Conservation (phyloP, 2,888 invertebrate genomes). For the Drosophila neotestacea region DNA sequence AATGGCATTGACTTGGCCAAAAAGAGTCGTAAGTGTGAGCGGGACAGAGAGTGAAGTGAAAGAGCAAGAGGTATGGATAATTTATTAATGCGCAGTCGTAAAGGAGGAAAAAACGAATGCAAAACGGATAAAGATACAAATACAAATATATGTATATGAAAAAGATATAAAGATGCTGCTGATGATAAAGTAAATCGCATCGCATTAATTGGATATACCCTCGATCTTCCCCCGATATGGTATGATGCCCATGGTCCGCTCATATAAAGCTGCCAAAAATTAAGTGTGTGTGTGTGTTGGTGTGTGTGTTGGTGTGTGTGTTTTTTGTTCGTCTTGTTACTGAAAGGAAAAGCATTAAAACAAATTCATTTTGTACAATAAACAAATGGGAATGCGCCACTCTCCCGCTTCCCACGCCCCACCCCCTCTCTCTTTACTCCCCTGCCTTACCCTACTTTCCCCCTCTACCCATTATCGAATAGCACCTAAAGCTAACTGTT, state of each 20-base stretch:
- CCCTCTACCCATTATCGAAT: no score
- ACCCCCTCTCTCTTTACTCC: conserved; percentile 1
- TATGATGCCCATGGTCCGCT: conserved; percentile 5
- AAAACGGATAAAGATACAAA: conserved; percentile 38
- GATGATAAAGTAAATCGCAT: conserved; percentile 52
- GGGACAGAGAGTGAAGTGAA: background rate
- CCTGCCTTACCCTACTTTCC: background rate
- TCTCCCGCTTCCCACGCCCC: conserved; percentile 3
- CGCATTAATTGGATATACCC: conserved; percentile 57
- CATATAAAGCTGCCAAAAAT: conserved; percentile 46
- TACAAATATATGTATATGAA: background rate
- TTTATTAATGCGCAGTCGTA: conserved; percentile 68
- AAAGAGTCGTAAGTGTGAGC: background rate
- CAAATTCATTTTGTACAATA: conserved; percentile 57
- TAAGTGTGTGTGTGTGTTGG: background rate
- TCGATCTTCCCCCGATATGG: background rate
- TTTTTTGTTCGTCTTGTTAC: conserved; percentile 27
- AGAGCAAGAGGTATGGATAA: conserved; percentile 22
- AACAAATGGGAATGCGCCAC: conserved; percentile 64
- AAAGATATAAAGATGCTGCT: conserved; percentile 42
- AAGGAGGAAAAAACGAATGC: conserved; percentile 43
- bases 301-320: no score
- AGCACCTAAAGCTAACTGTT: background rate
- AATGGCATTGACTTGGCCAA: conserved; percentile 64
- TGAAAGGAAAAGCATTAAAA: conserved; percentile 57